These are phyloP conservation scores for Indicator maculatus DNA, from an alignment of 2,113 vertebrate genomes.

Conservation along the genomic window DNA sequence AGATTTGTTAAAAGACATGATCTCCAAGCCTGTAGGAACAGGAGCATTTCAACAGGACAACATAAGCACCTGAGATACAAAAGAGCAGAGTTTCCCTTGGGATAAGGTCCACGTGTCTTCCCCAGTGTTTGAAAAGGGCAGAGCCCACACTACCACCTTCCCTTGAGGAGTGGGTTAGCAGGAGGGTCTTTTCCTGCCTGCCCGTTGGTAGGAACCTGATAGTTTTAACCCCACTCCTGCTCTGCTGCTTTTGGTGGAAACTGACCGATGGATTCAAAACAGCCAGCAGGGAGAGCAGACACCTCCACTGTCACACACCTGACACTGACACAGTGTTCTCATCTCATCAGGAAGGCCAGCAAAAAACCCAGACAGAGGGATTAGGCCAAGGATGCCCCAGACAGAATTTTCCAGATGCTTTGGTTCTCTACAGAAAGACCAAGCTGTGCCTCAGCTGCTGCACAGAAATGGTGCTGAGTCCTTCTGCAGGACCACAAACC, in stretches of 20 bases:
- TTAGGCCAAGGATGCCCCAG: not conserved
- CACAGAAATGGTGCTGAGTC: rapidly evolving
- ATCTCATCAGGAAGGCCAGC: not conserved
- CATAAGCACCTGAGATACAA: not conserved
- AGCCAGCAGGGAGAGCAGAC: not conserved
- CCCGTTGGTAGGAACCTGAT: not conserved
- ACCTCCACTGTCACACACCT: not conserved
- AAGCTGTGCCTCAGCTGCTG: not conserved
- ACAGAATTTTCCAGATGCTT: not conserved
- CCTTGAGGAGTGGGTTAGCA: not conserved
- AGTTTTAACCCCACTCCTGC: not conserved
- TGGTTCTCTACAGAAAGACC: no score
- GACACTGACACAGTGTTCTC: not conserved
- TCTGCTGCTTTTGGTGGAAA: not conserved
- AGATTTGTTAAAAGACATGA: not conserved
- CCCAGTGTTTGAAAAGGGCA: not conserved
- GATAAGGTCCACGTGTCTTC: not conserved
- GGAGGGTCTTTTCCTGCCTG: not conserved
- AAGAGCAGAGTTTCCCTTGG: not conserved
- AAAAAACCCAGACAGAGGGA: not conserved
- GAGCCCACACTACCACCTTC: not conserved
- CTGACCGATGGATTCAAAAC: not conserved
- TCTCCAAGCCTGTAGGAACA: not conserved
- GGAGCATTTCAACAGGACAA: not conserved
- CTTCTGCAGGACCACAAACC: not conserved